These are phyloP conservation scores for Drosophila picticornis DNA, from an alignment of 2,888 invertebrate species.

Conservation along the genomic window DNA sequence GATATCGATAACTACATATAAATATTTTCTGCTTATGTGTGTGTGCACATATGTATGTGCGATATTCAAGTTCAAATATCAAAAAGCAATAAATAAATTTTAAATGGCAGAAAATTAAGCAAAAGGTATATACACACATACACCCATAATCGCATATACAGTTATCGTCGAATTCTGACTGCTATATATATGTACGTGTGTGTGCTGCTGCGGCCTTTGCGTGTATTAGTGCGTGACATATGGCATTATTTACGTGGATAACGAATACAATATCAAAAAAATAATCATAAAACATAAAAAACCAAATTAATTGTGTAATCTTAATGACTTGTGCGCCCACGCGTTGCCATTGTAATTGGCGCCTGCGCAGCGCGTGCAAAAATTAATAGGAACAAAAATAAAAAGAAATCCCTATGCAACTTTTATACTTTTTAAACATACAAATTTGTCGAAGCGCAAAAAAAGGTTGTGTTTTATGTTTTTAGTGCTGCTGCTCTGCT, in stretches of 20 bases:
- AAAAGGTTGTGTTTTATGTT: slow-evolving; percentile 23
- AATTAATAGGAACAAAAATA: slow-evolving; percentile 1
- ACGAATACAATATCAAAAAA: slow-evolving; percentile 34
- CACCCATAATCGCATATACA: slow-evolving; percentile 17
- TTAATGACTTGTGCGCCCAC: slow-evolving; percentile 33
- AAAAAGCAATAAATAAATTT: slow-evolving; percentile 63
- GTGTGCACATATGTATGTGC: slow-evolving; percentile 28
- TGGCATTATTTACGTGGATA: slow-evolving; percentile 65
- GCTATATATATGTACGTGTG: slow-evolving; percentile 23
- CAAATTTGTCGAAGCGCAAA: slow-evolving; percentile 14
- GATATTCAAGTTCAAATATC: slow-evolving; percentile 74
- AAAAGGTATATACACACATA: slow-evolving; percentile 61
- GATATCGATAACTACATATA: slow-evolving; percentile 64
- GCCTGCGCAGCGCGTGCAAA: slow-evolving; percentile 62
- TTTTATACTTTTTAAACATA: slow-evolving; percentile 5
- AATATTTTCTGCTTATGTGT: slow-evolving; percentile 24
- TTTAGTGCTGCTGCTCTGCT: slow-evolving; percentile 1
- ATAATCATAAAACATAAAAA: slow-evolving; percentile 31
- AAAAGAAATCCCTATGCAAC: slow-evolving; percentile 17
- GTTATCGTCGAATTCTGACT: slow-evolving; percentile 40
- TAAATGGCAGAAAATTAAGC: slow-evolving; percentile 50
- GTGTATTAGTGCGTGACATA: slow-evolving; percentile 74
- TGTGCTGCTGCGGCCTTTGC: slow-evolving; percentile 35
- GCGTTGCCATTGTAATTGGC: slow-evolving; percentile 35
- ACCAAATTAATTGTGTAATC: slow-evolving; percentile 70